Conservation (phyloP, 2,797 vertebrate genomes). For the Falco novaeseelandiae region DNA sequence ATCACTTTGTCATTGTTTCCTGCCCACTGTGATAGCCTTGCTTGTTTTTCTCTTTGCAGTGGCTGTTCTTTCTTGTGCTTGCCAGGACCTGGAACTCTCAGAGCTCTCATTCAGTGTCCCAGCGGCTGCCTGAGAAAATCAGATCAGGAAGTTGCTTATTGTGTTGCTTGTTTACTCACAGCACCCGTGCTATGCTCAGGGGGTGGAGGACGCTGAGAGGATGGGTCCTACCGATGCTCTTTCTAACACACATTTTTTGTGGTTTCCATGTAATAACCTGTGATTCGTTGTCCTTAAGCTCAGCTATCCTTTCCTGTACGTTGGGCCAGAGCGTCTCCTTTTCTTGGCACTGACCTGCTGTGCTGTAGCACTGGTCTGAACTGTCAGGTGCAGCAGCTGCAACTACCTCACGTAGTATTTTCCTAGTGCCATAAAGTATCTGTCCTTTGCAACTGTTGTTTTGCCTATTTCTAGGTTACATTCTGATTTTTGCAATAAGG, state of each 20-base stretch:
- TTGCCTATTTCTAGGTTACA: neutral
- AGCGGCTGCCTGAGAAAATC: neutral
- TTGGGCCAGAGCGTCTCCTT: neutral
- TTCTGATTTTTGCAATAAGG: neutral
- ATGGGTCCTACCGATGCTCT: rapidly evolving
- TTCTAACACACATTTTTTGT: rapidly evolving
- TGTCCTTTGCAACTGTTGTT: neutral
- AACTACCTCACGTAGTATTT: neutral
- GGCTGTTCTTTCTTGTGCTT: neutral
- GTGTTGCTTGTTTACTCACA: neutral
- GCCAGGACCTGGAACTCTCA: neutral
- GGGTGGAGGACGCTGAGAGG: neutral
- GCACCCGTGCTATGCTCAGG: rapidly evolving
- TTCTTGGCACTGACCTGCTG: neutral
- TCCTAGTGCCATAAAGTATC: rapidly evolving
- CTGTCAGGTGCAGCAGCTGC: neutral
- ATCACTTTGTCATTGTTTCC: neutral
- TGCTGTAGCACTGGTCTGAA: neutral
- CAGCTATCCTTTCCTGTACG: rapidly evolving
- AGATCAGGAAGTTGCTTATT: neutral
- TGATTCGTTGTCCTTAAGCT: neutral
- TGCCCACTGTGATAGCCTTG: rapidly evolving
- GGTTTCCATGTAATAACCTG: neutral
- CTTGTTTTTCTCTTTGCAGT: neutral
- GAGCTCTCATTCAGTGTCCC: rapidly evolving